Percentiles rank a stretch among this genome's conserved stretches.
These are phyloP conservation scores for Crypturellus tataupa DNA, from an alignment of 2,797 vertebrate species.

Conservation along the genomic window DNA sequence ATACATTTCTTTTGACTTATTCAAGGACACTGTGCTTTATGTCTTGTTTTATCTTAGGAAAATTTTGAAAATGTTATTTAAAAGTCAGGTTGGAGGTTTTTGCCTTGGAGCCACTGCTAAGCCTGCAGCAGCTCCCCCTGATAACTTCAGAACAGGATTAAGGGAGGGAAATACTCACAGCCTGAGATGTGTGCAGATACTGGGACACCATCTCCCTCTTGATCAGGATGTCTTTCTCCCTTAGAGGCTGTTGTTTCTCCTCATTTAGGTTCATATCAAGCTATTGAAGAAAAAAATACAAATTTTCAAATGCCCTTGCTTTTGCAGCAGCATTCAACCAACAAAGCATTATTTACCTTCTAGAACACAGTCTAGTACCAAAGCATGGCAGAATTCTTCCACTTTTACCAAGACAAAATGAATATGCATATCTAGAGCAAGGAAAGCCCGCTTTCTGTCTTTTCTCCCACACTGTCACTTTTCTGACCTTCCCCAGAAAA, in stretches of 20 bases:
- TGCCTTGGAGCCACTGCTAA: not conserved
- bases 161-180: conserved; percentile 80
- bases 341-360: not conserved
- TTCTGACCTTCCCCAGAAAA: not conserved
- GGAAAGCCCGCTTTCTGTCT: not conserved
- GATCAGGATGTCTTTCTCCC: conserved; percentile 89
- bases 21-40: not conserved
- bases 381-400: no score
- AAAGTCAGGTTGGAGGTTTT: not conserved
- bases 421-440: not conserved
- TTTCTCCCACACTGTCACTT: no score
- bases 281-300: conserved; percentile 48
- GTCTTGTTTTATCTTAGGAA: not conserved
- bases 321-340: not conserved
- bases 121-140: not conserved
- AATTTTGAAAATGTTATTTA: not conserved
- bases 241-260: conserved; percentile 90
- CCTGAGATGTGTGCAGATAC: conserved; percentile 91
- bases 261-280: conserved; percentile 93
- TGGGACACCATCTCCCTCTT: conserved; percentile 96
- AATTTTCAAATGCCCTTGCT: not conserved
- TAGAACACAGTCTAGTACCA: not conserved
- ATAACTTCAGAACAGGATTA: not conserved
- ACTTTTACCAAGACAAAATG: not conserved
- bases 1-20: not conserved